Base-by-base conservation (phyloP, 2,888 invertebrate species). In the Eristalinus aeneus region DNA sequence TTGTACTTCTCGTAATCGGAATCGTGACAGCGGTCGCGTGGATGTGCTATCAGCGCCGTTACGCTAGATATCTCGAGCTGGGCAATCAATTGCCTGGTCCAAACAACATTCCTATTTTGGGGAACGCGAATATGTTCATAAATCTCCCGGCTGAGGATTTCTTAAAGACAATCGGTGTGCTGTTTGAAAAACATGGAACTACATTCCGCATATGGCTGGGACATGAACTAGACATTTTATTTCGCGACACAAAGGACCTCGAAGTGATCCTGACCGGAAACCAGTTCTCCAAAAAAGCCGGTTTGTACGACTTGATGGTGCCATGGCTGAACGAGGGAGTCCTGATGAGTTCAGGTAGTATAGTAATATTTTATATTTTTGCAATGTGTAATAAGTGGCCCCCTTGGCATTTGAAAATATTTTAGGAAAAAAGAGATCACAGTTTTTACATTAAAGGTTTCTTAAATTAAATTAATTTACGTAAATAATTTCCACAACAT, bases 301-400 rank as follows among this genome's bases (percentile, higher is more conserved):
- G 89, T 39, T 92, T 92, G 0, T 94, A 94, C 86, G 87, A 90
- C 2, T 92, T 91, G 39, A 58, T 94, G 16, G 89, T 89, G 22
- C 91, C 92, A 2, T 94, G 94, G 94, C 89, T 94, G 1, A 93
- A 94, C 1, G 91, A 93, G 61, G 94, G 94, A 0, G 92, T 94
- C 0, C 92, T 94, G 0, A 93, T 94, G 1, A 92, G 94, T 10
- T 90, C 89, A 10, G 89, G 89, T 88, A 56, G n/a, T n/a, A n/a
- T n/a, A n/a, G n/a, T n/a, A n/a, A n/a, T n/a, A n/a, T n/a, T n/a
- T n/a, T n/a, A n/a, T n/a, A n/a, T n/a, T n/a, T n/a, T n/a, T n/a
- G n/a, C n/a, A n/a, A n/a, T n/a, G n/a, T n/a, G n/a, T n/a, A n/a
- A n/a, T n/a, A n/a, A n/a, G n/a, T n/a, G n/a, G n/a, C n/a, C n/a